A percentile compares a stretch with the other conserved stretches of the same genome.
These are phyloP conservation scores for Eulemur mongoz DNA, from an alignment of 2,797 vertebrate genomes.

Conservation along the genomic window DNA sequence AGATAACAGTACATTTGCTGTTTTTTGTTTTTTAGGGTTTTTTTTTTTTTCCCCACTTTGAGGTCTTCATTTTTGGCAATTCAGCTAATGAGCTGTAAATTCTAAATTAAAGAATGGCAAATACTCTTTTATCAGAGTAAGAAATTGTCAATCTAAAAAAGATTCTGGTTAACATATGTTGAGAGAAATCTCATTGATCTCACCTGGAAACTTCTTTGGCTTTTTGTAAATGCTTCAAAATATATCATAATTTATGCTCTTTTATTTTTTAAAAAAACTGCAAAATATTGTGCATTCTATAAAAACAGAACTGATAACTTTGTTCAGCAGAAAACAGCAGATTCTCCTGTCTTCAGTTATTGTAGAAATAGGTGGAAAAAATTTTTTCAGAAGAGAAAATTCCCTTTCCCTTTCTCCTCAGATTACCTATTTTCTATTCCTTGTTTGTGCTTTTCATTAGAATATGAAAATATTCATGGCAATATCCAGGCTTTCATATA, in stretches of 20 bases:
- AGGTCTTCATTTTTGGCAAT: slow-evolving; percentile 71
- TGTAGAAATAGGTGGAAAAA: slow-evolving; percentile 71
- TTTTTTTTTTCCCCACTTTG: slow-evolving; percentile 27
- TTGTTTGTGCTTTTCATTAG: slow-evolving; percentile 87
- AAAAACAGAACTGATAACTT: background rate
- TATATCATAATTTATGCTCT: slow-evolving; percentile 63
- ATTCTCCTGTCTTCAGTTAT: slow-evolving; percentile 86
- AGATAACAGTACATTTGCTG: slow-evolving; percentile 86
- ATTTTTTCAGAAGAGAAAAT: slow-evolving; percentile 66
- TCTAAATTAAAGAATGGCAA: slow-evolving; percentile 61
- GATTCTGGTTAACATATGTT: slow-evolving; percentile 59
- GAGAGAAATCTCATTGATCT: slow-evolving; percentile 63
- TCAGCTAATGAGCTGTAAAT: slow-evolving; percentile 58
- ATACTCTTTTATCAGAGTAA: slow-evolving; percentile 60
- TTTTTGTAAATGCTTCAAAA: slow-evolving; percentile 69
- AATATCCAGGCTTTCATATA: slow-evolving; percentile 87
- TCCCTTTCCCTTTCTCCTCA: slow-evolving; percentile 79
- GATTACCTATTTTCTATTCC: slow-evolving; percentile 82
- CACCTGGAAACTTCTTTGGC: slow-evolving; percentile 54
- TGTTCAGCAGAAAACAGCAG: slow-evolving; percentile 83
- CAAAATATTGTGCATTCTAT: background rate
- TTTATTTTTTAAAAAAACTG: slow-evolving; percentile 20
- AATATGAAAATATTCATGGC: slow-evolving; percentile 87
- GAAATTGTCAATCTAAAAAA: slow-evolving; percentile 67
- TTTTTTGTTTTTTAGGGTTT: slow-evolving; percentile 73